Evolutionary conservation across 2,888 invertebrate genomes (phyloP).

Genomic region (Macrosoma leucophasiata): DNA sequence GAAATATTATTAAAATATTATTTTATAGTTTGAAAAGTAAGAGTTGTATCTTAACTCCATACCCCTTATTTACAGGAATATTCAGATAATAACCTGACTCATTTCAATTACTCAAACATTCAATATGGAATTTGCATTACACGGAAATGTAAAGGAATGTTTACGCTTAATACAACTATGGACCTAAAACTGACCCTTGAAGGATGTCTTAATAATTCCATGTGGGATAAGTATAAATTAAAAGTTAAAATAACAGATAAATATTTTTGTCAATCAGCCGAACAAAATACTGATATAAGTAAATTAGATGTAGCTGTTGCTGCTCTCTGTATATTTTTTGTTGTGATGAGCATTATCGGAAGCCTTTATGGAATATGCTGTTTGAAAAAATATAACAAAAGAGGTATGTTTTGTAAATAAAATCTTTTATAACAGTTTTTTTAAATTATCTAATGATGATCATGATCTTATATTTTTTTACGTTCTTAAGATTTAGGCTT

Average conservation of each 20-base stretch:
- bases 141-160: too few species aligned
- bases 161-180: conserved; percentile 27
- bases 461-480: too few species aligned
- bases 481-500: too few species aligned
- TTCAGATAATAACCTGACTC: too few species aligned
- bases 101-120: too few species aligned
- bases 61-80: too few species aligned
- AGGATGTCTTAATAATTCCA: conserved; percentile 49
- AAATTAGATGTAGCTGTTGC: conserved; percentile 39
- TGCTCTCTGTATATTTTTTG: conserved; percentile 41
- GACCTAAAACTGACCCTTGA: conserved; percentile 42
- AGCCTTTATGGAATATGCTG: conserved; percentile 40
- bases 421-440: too few species aligned
- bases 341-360: conserved; percentile 46
- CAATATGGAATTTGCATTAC: too few species aligned
- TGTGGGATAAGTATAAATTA: conserved; percentile 43
- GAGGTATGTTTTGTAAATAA: conserved; percentile 32
- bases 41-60: too few species aligned
- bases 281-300: conserved; percentile 31
- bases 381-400: conserved; percentile 31
- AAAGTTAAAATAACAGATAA: conserved; percentile 41
- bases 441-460: too few species aligned
- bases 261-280: conserved; percentile 52
- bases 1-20: too few species aligned
- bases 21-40: too few species aligned